Conservation (phyloP, 2,113 vertebrate genomes). For the Spizaetus ornatus region DNA sequence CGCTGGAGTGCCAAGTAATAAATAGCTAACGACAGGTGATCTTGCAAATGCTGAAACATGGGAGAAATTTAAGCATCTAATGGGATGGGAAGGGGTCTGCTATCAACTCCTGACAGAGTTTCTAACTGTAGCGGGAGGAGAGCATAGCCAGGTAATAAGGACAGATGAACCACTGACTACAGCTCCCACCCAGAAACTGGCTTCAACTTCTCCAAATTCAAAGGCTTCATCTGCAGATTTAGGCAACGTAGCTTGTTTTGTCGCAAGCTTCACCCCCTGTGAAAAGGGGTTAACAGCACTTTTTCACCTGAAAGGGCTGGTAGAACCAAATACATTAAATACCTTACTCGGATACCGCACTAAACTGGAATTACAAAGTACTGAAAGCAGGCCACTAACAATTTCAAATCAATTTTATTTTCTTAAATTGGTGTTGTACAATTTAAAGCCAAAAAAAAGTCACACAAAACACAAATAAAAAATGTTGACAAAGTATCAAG, state of each 20-base stretch:
- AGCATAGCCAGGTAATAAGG: accelerated
- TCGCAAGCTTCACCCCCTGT: background rate
- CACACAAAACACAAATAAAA: conserved; percentile 63
- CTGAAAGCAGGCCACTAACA: background rate
- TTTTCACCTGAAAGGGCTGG: background rate
- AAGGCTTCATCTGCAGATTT: background rate
- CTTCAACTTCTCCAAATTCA: background rate
- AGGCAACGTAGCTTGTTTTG: background rate
- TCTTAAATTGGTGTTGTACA: conserved; percentile 63
- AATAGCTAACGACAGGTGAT: background rate
- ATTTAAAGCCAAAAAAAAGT: conserved; percentile 36
- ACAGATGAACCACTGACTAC: background rate
- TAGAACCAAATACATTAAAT: background rate
- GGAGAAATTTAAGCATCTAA: background rate
- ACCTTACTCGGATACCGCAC: accelerated
- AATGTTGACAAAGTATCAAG: conserved; percentile 35
- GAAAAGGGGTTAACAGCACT: background rate
- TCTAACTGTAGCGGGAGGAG: background rate
- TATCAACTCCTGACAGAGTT: accelerated
- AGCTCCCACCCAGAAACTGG: background rate
- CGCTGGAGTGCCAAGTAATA: accelerated
- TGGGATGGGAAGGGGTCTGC: background rate
- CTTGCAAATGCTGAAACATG: background rate
- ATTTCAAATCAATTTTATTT: conserved; percentile 75
- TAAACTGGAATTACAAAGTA: background rate